Conservation (phyloP, 2,888 invertebrate genomes). For the Erpobdella octoculata region DNA sequence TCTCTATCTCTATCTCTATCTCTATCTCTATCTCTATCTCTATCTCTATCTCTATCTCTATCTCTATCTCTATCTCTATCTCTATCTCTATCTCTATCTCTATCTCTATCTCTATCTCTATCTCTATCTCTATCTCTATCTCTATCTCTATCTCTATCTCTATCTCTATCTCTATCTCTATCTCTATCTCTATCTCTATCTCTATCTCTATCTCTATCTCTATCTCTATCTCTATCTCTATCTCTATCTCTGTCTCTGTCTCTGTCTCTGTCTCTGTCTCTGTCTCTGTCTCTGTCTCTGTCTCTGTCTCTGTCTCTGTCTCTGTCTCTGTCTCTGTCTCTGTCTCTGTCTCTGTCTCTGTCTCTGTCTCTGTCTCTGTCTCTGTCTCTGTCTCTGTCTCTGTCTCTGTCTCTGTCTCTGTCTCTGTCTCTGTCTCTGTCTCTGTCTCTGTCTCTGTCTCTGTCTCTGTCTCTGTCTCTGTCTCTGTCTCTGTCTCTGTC, state of each 20-base stretch:
- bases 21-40: no score
- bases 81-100: no score
- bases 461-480: constrained; percentile 20
- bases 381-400: constrained; percentile 25
- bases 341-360: constrained; percentile 10
- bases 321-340: constrained; percentile 23
- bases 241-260: no score
- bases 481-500: constrained; percentile 25
- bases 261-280: constrained; percentile 20
- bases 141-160: background rate
- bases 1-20: no score
- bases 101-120: no score
- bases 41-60: no score
- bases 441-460: constrained; percentile 23
- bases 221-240: constrained; percentile 25
- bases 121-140: no score
- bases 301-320: constrained; percentile 22
- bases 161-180: background rate
- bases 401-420: constrained; percentile 20
- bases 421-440: constrained; percentile 22
- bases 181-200: background rate
- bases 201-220: background rate
- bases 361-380: constrained; percentile 21
- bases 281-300: constrained; percentile 12
- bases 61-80: no score